Percentiles rank a stretch among this genome's conserved stretches.
Conservation (phyloP, 2,113 vertebrate genomes). For the Chaetodon auriga region DNA sequence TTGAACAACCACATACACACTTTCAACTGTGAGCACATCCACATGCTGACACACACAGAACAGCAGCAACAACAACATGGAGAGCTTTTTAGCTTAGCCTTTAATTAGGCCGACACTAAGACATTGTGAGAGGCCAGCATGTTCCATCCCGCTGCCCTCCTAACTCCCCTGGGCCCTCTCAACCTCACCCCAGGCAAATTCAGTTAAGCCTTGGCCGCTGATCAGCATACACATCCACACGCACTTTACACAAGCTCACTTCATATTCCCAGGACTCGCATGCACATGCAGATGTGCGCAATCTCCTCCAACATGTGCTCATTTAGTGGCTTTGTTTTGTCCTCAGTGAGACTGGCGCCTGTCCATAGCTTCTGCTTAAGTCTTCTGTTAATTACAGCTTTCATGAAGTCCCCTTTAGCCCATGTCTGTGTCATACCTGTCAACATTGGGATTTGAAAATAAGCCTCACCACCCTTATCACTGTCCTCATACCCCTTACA, state of each 20-base stretch:
- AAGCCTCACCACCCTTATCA: no score
- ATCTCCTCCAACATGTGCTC: conserved; percentile 6
- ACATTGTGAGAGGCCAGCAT: conserved; percentile 62
- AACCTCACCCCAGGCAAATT: conserved; percentile 64
- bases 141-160: conserved; percentile 73
- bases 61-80: conserved; percentile 38
- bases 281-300: conserved; percentile 17
- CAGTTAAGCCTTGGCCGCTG: conserved; percentile 60
- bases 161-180: conserved; percentile 57
- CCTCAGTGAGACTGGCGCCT: conserved; percentile 24
- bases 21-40: background rate
- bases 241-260: conserved; percentile 25
- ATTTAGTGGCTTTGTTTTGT: conserved; percentile 40
- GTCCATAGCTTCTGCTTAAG: conserved; percentile 53
- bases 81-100: conserved; percentile 61
- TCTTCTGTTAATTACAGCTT: conserved; percentile 72
- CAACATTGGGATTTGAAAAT: no score
- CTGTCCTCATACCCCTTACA: no score
- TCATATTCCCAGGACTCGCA: conserved; percentile 22
- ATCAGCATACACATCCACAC: conserved; percentile 60
- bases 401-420: conserved; percentile 51
- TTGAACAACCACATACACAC: background rate
- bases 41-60: conserved; percentile 10
- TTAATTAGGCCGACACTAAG: conserved; percentile 75
- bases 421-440: background rate